phyloP scores from a whole-genome alignment of 2,113 vertebrate species.

The Sigmodon hispidus region DNA sequence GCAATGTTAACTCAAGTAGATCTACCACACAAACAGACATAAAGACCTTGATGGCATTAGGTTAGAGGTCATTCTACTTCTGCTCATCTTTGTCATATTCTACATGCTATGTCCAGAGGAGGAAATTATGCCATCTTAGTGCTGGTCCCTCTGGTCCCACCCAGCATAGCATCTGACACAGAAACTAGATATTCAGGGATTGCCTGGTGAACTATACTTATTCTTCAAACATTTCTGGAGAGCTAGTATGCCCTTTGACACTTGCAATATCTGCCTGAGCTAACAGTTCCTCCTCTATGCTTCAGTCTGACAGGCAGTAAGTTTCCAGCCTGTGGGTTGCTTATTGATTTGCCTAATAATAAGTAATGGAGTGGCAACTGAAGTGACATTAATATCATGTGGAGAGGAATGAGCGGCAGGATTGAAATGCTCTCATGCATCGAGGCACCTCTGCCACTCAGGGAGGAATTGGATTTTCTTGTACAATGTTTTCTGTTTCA shows the following conservation, averaged over 20 bases:
- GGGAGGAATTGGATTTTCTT: conserved; percentile 43
- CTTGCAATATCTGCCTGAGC: background rate
- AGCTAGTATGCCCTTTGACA: background rate
- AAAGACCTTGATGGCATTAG: background rate
- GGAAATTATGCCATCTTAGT: background rate
- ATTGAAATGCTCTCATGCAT: conserved; percentile 46
- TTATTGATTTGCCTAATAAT: conserved; percentile 75
- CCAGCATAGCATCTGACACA: background rate
- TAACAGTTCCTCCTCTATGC: background rate
- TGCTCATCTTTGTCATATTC: background rate
- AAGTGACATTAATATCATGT: conserved; percentile 68
- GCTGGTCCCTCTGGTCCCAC: background rate
- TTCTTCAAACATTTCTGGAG: background rate
- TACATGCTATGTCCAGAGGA: background rate
- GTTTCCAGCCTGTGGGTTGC: conserved; percentile 18
- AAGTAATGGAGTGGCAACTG: conserved; percentile 65
- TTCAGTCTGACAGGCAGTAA: conserved; percentile 44
- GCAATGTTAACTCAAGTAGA: background rate
- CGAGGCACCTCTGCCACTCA: background rate
- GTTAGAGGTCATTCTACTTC: background rate
- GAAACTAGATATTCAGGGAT: background rate
- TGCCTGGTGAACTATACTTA: background rate
- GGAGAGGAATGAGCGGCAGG: background rate
- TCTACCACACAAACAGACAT: background rate
- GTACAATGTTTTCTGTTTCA: conserved; percentile 35